Conservation (phyloP, 2,113 vertebrate genomes). For the Cisticola juncidis region DNA sequence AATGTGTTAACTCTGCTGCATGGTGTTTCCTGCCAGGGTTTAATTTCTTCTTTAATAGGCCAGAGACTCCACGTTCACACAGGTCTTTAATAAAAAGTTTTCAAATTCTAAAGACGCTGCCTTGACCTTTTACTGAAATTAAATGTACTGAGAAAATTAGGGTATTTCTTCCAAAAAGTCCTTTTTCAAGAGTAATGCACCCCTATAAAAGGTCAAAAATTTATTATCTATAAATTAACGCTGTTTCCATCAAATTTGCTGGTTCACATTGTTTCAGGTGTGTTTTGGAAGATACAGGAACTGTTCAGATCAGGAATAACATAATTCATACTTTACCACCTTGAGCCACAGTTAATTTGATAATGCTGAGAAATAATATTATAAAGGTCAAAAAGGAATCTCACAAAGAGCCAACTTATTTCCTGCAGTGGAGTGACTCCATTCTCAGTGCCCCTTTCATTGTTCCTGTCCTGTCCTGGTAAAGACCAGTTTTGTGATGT, state of each 20-base stretch:
- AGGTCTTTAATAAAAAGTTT: constrained; percentile 43
- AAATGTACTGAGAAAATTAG: constrained; percentile 40
- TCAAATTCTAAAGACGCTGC: not conserved
- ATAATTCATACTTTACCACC: not conserved
- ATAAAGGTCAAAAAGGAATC: not conserved
- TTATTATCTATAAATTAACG: constrained; percentile 58
- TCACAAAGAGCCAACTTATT: not conserved
- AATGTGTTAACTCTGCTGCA: constrained; percentile 1
- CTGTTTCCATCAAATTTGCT: not conserved
- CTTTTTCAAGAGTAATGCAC: not conserved
- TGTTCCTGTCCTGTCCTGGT: not conserved
- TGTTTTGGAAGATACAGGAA: not conserved
- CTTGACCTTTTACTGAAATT: constrained; percentile 64
- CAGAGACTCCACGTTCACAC: not conserved
- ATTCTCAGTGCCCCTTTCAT: not conserved
- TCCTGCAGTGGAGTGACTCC: not conserved
- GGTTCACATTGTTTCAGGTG: not conserved
- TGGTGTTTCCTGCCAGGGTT: constrained; percentile 14
- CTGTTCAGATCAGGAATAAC: not conserved
- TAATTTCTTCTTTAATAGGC: constrained; percentile 25
- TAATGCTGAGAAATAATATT: not conserved
- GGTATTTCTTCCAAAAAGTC: constrained; percentile 26
- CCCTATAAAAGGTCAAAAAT: constrained; percentile 49
- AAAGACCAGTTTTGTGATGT: not conserved
- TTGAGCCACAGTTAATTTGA: constrained; percentile 3